These are phyloP conservation scores for Patiria miniata DNA, from an alignment of 35 echinoderm and acorn worm species.

Conservation along the genomic window DNA sequence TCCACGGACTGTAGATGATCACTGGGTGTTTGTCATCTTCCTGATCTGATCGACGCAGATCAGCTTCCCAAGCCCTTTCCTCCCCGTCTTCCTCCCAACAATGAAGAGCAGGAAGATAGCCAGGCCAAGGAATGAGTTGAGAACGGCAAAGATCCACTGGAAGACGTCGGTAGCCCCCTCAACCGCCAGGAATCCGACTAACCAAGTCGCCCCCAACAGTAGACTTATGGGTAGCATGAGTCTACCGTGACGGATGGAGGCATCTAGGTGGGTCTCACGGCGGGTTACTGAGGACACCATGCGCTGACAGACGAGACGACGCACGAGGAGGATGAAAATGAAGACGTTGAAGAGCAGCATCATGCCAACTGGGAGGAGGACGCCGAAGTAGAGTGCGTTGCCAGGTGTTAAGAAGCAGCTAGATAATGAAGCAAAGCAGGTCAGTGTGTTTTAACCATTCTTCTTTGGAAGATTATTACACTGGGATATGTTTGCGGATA, in stretches of 20 bases:
- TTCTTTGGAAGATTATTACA: too few species aligned
- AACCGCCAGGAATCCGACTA: background rate
- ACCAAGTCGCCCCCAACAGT: background rate
- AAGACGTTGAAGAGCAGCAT: slow-evolving; percentile 22
- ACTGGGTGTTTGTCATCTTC: too few species aligned
- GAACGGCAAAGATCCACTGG: too few species aligned
- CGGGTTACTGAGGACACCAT: background rate
- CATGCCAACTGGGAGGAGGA: slow-evolving; percentile 14
- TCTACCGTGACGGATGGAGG: background rate
- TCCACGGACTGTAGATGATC: too few species aligned
- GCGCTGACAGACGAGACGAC: background rate
- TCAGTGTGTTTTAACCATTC: too few species aligned
- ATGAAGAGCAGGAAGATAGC: too few species aligned
- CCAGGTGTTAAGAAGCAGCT: slow-evolving; percentile 34
- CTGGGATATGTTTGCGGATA: too few species aligned
- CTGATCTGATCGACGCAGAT: too few species aligned
- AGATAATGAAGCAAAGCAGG: too few species aligned
- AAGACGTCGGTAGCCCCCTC: background rate
- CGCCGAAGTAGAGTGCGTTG: slow-evolving; percentile 27
- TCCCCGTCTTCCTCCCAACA: too few species aligned
- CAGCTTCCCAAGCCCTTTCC: too few species aligned
- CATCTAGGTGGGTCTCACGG: background rate
- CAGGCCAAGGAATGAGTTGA: too few species aligned
- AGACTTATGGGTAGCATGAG: background rate
- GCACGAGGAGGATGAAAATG: background rate